phyloP scores from a whole-genome alignment of 1,140 invertebrate genomes.

The Tigriopus japonicus region DNA sequence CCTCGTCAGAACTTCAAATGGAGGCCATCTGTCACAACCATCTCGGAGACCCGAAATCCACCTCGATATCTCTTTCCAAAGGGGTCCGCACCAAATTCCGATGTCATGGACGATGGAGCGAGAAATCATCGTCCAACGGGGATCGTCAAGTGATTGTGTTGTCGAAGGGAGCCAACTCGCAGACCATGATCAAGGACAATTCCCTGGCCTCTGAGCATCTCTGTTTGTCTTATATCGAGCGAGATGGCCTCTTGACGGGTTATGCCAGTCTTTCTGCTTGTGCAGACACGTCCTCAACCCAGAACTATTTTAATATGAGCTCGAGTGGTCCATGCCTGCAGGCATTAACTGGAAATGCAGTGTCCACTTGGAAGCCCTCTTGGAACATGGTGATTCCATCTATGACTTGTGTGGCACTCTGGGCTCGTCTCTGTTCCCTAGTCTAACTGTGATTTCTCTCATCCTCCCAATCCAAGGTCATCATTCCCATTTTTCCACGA shows the following conservation, averaged over 20 bases:
- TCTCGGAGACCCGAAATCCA: background rate
- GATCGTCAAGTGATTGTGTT: background rate
- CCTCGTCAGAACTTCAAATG: background rate
- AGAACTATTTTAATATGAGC: background rate
- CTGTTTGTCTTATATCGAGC: background rate
- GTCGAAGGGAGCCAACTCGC: background rate
- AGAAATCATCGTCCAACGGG: background rate
- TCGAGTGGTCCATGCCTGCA: constrained; percentile 7
- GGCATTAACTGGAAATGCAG: constrained; percentile 7
- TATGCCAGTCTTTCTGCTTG: background rate
- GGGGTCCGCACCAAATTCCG: background rate
- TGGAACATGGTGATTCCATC: too few species aligned
- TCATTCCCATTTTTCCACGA: too few species aligned
- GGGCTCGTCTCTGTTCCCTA: too few species aligned
- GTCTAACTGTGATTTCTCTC: too few species aligned
- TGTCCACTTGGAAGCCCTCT: too few species aligned
- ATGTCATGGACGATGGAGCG: constrained; percentile 3
- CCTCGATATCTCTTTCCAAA: background rate
- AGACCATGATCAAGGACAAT: background rate
- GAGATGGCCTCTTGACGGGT: background rate
- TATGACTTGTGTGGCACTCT: too few species aligned
- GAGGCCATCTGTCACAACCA: background rate
- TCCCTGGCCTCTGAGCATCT: background rate
- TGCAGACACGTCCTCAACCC: background rate
- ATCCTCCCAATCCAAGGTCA: too few species aligned